A percentile compares a stretch with the other conserved stretches of the same genome.
phyloP scores from a whole-genome alignment of 1,140 invertebrate genomes.

The Drosophila asahinai region DNA sequence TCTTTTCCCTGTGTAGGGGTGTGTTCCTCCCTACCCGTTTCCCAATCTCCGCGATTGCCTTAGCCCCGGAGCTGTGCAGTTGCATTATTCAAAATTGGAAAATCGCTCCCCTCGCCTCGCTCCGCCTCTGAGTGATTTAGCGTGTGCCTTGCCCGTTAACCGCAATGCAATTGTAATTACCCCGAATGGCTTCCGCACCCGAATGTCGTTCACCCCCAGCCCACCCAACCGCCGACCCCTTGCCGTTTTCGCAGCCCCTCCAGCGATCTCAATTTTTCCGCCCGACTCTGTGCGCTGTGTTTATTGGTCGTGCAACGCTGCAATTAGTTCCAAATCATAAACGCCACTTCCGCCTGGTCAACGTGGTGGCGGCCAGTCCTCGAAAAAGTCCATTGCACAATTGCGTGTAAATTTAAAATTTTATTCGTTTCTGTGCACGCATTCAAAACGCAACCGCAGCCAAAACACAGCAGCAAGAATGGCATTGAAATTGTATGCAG shows the following conservation, averaged over 20 bases:
- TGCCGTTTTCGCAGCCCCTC: too few species aligned
- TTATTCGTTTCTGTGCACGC: slow-evolving; percentile 74
- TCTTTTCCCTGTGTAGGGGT: not conserved
- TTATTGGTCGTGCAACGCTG: slow-evolving; percentile 66
- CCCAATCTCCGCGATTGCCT: not conserved
- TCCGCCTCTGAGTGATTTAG: slow-evolving; percentile 66
- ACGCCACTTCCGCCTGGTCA: slow-evolving; percentile 72
- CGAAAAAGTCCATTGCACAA: slow-evolving; percentile 41
- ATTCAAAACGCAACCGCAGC: slow-evolving; percentile 53
- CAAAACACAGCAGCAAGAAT: slow-evolving; percentile 51
- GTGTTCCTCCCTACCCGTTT: not conserved
- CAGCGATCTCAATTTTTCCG: slow-evolving; percentile 34
- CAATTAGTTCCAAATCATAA: slow-evolving; percentile 84
- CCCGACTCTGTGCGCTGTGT: slow-evolving; percentile 28
- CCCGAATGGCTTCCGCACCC: slow-evolving; percentile 70
- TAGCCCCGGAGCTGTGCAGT: slow-evolving; percentile 33
- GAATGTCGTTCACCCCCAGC: slow-evolving; percentile 10
- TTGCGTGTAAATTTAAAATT: slow-evolving; percentile 81
- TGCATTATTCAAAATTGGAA: slow-evolving; percentile 76
- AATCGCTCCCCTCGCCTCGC: slow-evolving; percentile 10
- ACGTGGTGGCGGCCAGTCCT: slow-evolving; percentile 5
- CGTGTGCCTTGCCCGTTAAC: slow-evolving; percentile 75
- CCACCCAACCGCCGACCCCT: not conserved
- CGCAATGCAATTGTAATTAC: slow-evolving; percentile 83
- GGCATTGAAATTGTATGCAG: slow-evolving; percentile 54